Evolutionary conservation across 2,113 vertebrate species (phyloP).

Genomic region (Solenodon paradoxus): DNA sequence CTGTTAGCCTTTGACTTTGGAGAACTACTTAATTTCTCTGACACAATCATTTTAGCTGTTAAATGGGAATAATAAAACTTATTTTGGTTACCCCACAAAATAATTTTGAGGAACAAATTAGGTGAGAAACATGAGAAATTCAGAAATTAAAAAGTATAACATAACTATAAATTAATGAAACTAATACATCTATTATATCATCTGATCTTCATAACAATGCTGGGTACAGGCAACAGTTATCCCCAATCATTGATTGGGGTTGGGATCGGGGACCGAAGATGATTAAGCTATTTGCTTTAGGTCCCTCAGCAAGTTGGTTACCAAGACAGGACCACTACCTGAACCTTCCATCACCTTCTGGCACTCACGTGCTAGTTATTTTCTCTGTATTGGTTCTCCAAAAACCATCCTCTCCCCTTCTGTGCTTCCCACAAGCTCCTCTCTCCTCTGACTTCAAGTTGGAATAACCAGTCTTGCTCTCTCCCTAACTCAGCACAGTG

Average conservation of each 20-base stretch:
- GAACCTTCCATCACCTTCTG: background rate
- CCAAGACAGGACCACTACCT: background rate
- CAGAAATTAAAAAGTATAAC: background rate
- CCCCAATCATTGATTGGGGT: background rate
- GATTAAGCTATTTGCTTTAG: background rate
- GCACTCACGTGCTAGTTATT: background rate
- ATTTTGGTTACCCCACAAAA: background rate
- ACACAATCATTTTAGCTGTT: background rate
- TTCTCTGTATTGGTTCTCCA: background rate
- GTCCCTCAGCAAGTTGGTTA: background rate
- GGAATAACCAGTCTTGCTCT: background rate
- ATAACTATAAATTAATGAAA: too few species aligned
- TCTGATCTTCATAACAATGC: too few species aligned
- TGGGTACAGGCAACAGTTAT: background rate
- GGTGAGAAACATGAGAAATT: background rate
- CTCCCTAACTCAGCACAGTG: background rate
- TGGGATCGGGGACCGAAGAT: background rate
- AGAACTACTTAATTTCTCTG: background rate
- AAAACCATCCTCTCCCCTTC: background rate
- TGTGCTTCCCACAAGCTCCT: background rate
- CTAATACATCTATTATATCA: too few species aligned
- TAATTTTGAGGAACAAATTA: slow-evolving; percentile 4
- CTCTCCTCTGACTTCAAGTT: background rate
- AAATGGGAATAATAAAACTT: background rate
- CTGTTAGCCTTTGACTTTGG: background rate